Evolutionary conservation across 2,113 vertebrate genomes (phyloP).

Genomic region (Mellivora capensis): DNA sequence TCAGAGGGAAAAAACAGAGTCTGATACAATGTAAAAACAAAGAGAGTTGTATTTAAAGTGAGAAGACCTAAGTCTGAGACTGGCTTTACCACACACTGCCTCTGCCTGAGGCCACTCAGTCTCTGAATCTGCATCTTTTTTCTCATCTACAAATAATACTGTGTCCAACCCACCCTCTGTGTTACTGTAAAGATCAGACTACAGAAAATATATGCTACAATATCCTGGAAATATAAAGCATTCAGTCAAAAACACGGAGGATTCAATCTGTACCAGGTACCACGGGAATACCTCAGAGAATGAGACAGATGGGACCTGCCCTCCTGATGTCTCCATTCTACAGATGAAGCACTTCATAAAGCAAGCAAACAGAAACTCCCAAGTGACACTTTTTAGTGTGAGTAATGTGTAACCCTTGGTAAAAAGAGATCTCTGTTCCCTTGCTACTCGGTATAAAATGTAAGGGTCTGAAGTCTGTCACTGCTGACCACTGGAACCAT

Average conservation of each 20-base stretch:
- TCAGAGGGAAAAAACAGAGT: neutral
- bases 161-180: neutral
- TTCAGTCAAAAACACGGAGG: neutral
- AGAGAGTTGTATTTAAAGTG: neutral
- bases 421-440: neutral
- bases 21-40: neutral
- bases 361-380: slow-evolving; percentile 7
- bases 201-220: neutral
- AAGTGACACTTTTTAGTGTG: neutral
- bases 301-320: neutral
- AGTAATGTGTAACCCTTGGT: neutral
- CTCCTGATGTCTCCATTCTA: neutral
- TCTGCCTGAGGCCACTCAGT: neutral
- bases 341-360: neutral
- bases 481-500: neutral
- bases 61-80: neutral
- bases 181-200: neutral
- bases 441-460: neutral
- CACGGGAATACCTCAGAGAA: neutral
- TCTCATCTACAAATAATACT: slow-evolving; percentile 21
- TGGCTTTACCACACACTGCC: neutral
- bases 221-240: neutral
- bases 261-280: neutral
- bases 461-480: neutral
- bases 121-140: neutral